These are phyloP conservation scores for Carposina sasakii DNA, from an alignment of 1,140 invertebrate genomes.

Conservation along the genomic window DNA sequence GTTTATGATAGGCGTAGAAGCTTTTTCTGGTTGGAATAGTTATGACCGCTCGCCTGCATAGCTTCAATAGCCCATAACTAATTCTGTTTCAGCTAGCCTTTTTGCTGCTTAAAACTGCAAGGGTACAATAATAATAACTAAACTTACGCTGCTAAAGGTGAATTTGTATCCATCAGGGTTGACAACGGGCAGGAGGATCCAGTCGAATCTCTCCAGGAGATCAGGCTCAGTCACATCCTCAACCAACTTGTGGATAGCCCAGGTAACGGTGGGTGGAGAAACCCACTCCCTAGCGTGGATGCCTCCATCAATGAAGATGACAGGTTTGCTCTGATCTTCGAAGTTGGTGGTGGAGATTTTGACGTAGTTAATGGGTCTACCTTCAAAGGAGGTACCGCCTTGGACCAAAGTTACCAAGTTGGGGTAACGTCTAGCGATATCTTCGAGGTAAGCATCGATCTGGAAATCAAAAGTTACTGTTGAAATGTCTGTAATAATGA, in stretches of 20 bases:
- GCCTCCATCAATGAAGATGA: constrained; percentile 47
- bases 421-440: constrained; percentile 57
- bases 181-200: constrained; percentile 58
- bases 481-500: too few species aligned
- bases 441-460: constrained; percentile 69
- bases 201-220: constrained; percentile 36
- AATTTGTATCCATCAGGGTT: constrained; percentile 64
- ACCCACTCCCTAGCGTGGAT: constrained; percentile 75
- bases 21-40: too few species aligned
- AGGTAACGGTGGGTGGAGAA: constrained; percentile 57
- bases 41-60: too few species aligned
- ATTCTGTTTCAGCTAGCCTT: too few species aligned
- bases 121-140: too few species aligned
- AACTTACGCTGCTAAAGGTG: too few species aligned
- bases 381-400: constrained; percentile 66
- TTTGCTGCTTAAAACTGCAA: too few species aligned
- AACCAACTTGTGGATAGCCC: constrained; percentile 50
- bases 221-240: constrained; percentile 43
- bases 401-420: constrained; percentile 52
- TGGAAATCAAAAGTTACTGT: too few species aligned
- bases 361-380: constrained; percentile 59
- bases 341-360: constrained; percentile 52
- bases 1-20: too few species aligned
- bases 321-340: constrained; percentile 38
- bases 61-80: too few species aligned